These are phyloP conservation scores for Caenorhabditis inopinata DNA, from an alignment of 1,140 invertebrate species.

Conservation along the genomic window DNA sequence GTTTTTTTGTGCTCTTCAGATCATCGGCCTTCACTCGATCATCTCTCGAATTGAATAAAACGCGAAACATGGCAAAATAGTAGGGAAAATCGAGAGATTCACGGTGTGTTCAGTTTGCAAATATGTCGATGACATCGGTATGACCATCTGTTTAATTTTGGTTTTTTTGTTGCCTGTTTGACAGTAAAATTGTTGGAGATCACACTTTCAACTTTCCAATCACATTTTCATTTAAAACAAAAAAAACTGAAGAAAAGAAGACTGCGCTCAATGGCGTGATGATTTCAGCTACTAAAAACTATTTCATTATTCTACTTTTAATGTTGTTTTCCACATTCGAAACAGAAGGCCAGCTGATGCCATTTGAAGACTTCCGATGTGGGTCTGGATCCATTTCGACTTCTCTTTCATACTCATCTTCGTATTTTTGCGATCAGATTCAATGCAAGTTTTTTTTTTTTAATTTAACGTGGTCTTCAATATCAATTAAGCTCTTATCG, in stretches of 20 bases:
- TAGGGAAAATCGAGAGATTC: not conserved
- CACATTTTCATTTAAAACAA: no score
- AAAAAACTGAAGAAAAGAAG: no score
- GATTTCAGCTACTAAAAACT: no score
- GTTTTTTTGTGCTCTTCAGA: not conserved
- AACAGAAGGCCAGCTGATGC: not conserved
- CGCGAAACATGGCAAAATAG: not conserved
- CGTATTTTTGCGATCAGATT: constrained; percentile 27
- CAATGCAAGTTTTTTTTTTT: not conserved
- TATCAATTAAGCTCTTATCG: no score
- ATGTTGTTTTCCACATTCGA: not conserved
- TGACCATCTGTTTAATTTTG: no score
- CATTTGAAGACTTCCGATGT: constrained; percentile 7
- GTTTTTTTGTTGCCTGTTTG: no score
- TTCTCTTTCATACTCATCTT: not conserved
- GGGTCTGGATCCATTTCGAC: not conserved
- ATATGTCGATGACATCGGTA: not conserved
- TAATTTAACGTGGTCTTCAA: no score
- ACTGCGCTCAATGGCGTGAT: no score
- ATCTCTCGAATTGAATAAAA: not conserved
- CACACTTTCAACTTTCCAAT: no score
- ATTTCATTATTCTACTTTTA: not conserved
- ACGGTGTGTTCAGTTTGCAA: constrained; percentile 11
- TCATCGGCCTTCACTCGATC: not conserved
- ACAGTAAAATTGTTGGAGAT: no score